These are phyloP conservation scores for Caretta caretta DNA, from an alignment of 2,113 vertebrate species.

Conservation along the genomic window DNA sequence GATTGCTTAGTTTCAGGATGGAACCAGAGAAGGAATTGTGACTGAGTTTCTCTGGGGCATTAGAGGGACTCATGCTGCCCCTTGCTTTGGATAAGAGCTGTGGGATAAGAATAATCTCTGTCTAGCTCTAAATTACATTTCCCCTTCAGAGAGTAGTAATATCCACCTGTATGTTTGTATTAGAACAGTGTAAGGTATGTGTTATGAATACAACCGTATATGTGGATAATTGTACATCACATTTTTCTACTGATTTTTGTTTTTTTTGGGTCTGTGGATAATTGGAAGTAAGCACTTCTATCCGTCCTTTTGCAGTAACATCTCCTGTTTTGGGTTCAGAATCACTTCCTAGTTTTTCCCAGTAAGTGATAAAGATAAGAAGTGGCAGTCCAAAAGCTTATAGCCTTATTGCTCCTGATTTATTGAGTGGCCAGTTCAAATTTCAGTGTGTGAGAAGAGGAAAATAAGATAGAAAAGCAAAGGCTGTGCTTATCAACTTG, in stretches of 20 bases:
- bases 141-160: not conserved
- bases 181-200: not conserved
- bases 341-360: not conserved
- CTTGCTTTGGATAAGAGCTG: not conserved
- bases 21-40: not conserved
- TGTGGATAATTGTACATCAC: not conserved
- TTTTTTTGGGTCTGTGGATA: not conserved
- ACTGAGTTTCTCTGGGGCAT: not conserved
- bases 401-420: not conserved
- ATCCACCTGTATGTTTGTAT: not conserved
- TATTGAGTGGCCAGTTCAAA: not conserved
- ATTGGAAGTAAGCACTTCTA: not conserved
- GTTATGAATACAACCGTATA: not conserved
- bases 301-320: not conserved
- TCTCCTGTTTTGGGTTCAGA: not conserved
- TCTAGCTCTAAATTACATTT: not conserved
- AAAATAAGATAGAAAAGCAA: not conserved
- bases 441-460: not conserved
- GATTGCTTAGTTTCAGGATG: not conserved
- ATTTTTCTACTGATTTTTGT: not conserved
- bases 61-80: not conserved
- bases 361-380: not conserved
- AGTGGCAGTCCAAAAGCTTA: not conserved
- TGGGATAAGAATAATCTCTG: not conserved
- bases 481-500: fast-evolving